Evolutionary conservation across 2,888 invertebrate genomes (phyloP), one percentile per base, ranked within the genome.

Genomic region (Eupsilia transversa): DNA sequence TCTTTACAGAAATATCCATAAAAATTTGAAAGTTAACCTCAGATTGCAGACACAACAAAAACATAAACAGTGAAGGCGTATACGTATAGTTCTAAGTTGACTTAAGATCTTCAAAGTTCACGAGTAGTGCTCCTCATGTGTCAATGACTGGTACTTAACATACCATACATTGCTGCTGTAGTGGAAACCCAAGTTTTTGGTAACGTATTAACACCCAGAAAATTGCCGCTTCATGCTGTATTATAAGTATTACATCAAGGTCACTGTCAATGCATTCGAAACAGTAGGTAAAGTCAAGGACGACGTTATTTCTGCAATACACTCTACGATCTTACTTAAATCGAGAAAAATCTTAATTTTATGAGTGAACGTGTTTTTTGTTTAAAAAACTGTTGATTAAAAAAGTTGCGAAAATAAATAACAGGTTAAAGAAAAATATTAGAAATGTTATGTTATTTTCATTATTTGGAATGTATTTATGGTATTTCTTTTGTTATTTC

Each of bases 181-280:
- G n/a, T 72, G 41, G 49, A 68, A 79, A 64, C 41, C 33, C 38
- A 20, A 33, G 38, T 59, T 70, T 61, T 61, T 49, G 2, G 4
- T 69, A 49, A 41, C 56, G 17, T 57, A 57, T 79, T 79, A 79
- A 41, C 68, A 54, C 27, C 33, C 3, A 59, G n/a, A 74, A 59
- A 60, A 79, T 17, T 38, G 33, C 52, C 54, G 49, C 33, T 43
- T 66, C 54, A 74, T 49, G 30, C 30, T 33, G 23, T 63, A 49
- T 57, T 68, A 57, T 80, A 59, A 59, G 57, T 65, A 80, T 74
- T 66, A 80, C 49, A 30, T 70, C 60, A 80, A 84, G 81, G 81
- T 80, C 84, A 70, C 33, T 74, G 66, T 59, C 69, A 80, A 74
- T 49, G 74, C 84, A 66, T 80, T 80, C 75, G 35, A 84, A 80